Evolutionary conservation across 2,888 invertebrate genomes (phyloP).

Genomic region (Alsophila aescularia): DNA sequence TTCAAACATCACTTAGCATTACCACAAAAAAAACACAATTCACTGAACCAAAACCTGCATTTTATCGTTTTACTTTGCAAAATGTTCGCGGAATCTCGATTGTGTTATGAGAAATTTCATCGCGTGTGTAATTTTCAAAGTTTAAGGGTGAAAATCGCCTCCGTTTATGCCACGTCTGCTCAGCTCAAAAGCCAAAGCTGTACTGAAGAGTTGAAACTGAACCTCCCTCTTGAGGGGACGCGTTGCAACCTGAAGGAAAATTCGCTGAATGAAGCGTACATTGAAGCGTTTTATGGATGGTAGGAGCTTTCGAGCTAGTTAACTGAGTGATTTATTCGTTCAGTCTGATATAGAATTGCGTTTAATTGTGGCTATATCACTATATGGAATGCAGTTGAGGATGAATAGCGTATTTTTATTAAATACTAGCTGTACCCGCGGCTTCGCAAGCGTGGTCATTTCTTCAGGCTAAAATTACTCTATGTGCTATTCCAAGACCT

Average conservation of each 20-base stretch:
- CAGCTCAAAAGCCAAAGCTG: slow-evolving; percentile 65
- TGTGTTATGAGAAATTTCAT: slow-evolving; percentile 13
- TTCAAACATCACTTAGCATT: slow-evolving; percentile 46
- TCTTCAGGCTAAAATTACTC: too few relatives aligned
- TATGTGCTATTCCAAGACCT: too few relatives aligned
- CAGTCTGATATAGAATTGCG: slow-evolving; percentile 2
- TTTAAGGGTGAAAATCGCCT: slow-evolving; percentile 62
- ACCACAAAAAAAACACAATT: slow-evolving; percentile 41
- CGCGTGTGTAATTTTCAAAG: slow-evolving; percentile 55
- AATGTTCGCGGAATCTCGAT: slow-evolving; percentile 7
- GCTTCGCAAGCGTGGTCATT: too few relatives aligned
- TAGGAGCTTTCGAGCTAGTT: slow-evolving; percentile 15
- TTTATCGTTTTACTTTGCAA: not conserved
- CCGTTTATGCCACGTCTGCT: slow-evolving; percentile 49
- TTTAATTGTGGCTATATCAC: not conserved
- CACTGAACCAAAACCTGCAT: slow-evolving; percentile 21
- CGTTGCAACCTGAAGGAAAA: slow-evolving; percentile 35
- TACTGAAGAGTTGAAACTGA: slow-evolving; percentile 64
- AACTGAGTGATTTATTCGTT: slow-evolving; percentile 12
- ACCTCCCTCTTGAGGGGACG: slow-evolving; percentile 23
- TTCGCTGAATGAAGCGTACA: slow-evolving; percentile 31
- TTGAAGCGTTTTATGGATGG: slow-evolving; percentile 23
- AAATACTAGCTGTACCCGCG: too few relatives aligned
- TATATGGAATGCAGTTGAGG: not conserved
- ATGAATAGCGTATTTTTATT: too few relatives aligned